These are phyloP conservation scores for Plodia interpunctella DNA, from an alignment of 1,140 invertebrate species.

Conservation along the genomic window DNA sequence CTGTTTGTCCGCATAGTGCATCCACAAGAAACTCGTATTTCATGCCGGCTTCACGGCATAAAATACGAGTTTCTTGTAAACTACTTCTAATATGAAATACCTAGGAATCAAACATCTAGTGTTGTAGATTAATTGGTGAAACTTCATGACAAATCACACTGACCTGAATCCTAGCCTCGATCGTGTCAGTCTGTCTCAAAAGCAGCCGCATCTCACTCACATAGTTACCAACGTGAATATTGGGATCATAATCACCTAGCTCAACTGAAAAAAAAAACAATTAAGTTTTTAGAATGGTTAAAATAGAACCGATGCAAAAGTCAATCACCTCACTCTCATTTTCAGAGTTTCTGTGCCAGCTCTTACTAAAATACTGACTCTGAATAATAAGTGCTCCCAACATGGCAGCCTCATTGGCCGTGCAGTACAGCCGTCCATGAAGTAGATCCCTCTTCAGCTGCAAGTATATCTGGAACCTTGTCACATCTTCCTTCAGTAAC, in stretches of 20 bases:
- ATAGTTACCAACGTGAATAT: conserved; percentile 93
- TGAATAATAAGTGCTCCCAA: conserved; percentile 96
- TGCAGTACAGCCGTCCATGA: conserved; percentile 96
- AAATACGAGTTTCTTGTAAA: no score
- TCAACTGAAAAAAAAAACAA: conserved; percentile 83
- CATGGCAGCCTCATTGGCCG: conserved; percentile 90
- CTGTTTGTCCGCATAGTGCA: no score
- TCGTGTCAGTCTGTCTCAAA: conserved; percentile 92
- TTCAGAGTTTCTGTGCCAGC: no score
- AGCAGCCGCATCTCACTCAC: conserved; percentile 93
- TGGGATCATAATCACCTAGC: conserved; percentile 94
- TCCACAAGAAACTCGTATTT: no score
- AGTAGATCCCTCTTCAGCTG: conserved; percentile 96
- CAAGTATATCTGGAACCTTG: conserved; percentile 94
- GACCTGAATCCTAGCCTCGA: conserved; percentile 83
- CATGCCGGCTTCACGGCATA: no score
- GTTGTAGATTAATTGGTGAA: no score
- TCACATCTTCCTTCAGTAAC: conserved; percentile 90
- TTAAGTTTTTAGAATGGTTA: no score
- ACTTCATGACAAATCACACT: conserved; percentile 14
- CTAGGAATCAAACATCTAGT: no score
- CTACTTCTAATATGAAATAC: no score
- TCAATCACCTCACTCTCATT: no score
- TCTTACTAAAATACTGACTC: conserved; percentile 84
- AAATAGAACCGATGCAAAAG: no score